Evolutionary conservation across 2,888 invertebrate species (phyloP).

Genomic region (Pachymerium ferrugineum): DNA sequence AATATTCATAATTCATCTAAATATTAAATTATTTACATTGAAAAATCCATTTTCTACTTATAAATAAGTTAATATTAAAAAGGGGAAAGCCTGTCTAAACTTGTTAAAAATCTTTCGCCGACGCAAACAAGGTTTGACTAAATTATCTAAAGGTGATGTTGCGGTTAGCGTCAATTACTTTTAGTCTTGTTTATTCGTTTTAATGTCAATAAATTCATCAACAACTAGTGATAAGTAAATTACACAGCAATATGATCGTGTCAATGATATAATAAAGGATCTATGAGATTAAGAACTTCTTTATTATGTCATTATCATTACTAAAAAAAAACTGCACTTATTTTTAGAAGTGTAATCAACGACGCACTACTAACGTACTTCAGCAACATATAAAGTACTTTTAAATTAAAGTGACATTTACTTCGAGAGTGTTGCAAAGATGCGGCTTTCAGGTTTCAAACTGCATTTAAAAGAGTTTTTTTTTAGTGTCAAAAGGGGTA

Average conservation of each 20-base stretch:
- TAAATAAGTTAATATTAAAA: background rate
- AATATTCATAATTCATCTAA: background rate
- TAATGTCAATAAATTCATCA: slow-evolving; percentile 1
- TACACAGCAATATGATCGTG: background rate
- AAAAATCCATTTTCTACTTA: background rate
- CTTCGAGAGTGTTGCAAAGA: background rate
- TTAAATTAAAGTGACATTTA: slow-evolving; percentile 24
- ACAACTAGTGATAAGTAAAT: background rate
- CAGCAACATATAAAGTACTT: background rate
- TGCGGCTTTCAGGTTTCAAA: background rate
- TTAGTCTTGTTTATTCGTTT: slow-evolving; percentile 2
- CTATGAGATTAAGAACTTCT: background rate
- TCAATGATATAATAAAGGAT: background rate
- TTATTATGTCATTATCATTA: background rate
- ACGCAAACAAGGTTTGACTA: background rate
- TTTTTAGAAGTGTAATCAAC: background rate
- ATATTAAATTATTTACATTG: background rate
- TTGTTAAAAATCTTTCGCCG: no score
- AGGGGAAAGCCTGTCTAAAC: no score
- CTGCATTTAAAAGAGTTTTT: slow-evolving; percentile 5
- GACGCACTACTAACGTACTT: background rate
- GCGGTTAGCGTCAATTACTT: background rate
- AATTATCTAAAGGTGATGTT: background rate
- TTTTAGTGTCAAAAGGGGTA: background rate
- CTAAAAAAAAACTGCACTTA: no score